Evolutionary conservation across 2,888 invertebrate genomes (phyloP), one percentile per base, ranked within the genome.

Genomic region (Augiades crinisus): DNA sequence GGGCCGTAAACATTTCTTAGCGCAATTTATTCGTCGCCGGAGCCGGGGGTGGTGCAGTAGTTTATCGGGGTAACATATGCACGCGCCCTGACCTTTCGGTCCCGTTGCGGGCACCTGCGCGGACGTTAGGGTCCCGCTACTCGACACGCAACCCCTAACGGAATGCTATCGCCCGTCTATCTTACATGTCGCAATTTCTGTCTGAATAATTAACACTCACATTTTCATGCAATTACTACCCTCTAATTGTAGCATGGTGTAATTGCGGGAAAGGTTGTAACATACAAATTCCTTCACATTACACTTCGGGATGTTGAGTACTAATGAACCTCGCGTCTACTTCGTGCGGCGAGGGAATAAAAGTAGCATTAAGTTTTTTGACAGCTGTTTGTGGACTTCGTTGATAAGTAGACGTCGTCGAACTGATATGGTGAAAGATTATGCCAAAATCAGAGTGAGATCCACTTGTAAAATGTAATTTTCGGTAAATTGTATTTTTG

Each of bases 51-150:
- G 55, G 51, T 47, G 45, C 34, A 52, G 50, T 52, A 61, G 58
- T 58, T 49, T 57, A 57, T 53, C 60, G 52, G 58, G 61, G 60
- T 57, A 59, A 55, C 61, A 56, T 53, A 57, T 60, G 62, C 62
- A 53, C 43, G 54, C 33, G 47, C 55, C 55, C 63, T 75, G 85
- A 84, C 85, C 84, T 84, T 83, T 83, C 62, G 55, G 72, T 76
- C 77, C 82, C 83, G 84, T 77, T 81, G 74, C 58, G 66, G 27
- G 30, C 79, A 77, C 76, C 78, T 76, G 65, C 58, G 65, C 58
- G 66, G 61, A 67, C 81, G 80, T 75, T 78, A 68, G 61, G 70
- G 67, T 79, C 74, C 83, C 78, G 82, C 77, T 78, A 76, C 53
- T 47, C 61, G 59, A 47, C 57, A 43, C 44, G 46, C 50, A 50